phyloP scores from a whole-genome alignment of 2,888 invertebrate species.

The Drosophila mettleri region DNA sequence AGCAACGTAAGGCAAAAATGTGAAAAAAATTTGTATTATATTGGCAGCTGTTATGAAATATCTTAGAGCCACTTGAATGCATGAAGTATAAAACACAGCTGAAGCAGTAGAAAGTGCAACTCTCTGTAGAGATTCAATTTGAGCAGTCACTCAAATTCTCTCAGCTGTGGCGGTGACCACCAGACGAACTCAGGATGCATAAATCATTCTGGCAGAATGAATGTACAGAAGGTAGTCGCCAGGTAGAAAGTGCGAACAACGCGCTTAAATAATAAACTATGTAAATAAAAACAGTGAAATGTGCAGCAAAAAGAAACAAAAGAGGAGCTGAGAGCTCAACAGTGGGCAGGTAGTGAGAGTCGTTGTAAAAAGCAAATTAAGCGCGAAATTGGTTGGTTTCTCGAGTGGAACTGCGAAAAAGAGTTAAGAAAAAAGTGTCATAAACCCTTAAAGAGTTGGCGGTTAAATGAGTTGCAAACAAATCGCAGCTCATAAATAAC shows the following conservation, averaged over 20 bases:
- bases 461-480: conserved; percentile 73
- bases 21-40: not conserved
- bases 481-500: conserved; percentile 75
- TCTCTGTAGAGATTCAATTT: not conserved
- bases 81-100: not conserved
- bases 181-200: conserved; percentile 17
- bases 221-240: conserved; percentile 41
- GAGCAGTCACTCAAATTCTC: not conserved
- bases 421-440: conserved; percentile 63
- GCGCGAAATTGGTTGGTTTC: conserved; percentile 63
- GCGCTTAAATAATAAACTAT: conserved; percentile 13
- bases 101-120: not conserved
- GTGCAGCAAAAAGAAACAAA: conserved; percentile 15
- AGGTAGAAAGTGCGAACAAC: conserved; percentile 45
- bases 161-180: conserved; percentile 9
- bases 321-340: conserved; percentile 18
- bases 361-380: conserved; percentile 65
- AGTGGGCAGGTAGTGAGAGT: conserved; percentile 43
- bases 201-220: conserved; percentile 32
- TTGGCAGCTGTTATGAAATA: not conserved
- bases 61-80: not conserved
- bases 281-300: conserved; percentile 18
- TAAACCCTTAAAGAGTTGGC: conserved; percentile 65
- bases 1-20: conserved; percentile 3
- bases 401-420: conserved; percentile 41